phyloP scores from a whole-genome alignment of 2,113 vertebrate genomes.

The Smithornis capensis region DNA sequence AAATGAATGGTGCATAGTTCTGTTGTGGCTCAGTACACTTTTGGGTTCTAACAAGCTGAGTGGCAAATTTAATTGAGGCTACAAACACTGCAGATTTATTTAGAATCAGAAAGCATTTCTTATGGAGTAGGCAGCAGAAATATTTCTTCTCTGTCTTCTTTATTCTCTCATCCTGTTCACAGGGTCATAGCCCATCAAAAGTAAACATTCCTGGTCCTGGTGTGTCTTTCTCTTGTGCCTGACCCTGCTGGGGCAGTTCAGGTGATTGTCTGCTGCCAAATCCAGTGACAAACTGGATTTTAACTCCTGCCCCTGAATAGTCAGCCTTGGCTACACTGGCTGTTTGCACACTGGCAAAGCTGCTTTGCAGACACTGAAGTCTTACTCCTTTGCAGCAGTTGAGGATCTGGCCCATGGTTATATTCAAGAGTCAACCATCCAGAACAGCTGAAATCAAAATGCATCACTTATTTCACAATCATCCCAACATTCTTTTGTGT shows the following conservation, averaged over 20 bases:
- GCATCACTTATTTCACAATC: background rate
- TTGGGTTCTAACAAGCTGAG: background rate
- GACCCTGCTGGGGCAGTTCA: background rate
- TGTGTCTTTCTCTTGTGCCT: background rate
- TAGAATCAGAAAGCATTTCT: background rate
- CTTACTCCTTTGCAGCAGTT: background rate
- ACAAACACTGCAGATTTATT: background rate
- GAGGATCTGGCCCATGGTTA: background rate
- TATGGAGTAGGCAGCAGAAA: background rate
- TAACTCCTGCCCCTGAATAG: background rate
- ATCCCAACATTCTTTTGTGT: background rate
- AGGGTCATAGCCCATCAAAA: background rate
- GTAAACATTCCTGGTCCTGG: rapidly evolving
- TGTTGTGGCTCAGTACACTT: background rate
- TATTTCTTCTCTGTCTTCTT: background rate
- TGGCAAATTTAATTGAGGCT: background rate
- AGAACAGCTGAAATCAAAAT: background rate
- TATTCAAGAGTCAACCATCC: background rate
- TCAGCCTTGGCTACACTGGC: background rate
- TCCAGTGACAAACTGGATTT: background rate
- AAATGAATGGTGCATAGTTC: background rate
- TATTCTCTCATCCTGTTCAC: background rate
- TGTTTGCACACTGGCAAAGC: background rate
- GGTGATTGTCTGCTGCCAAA: background rate
- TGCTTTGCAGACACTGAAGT: background rate